phyloP scores from a whole-genome alignment of 53 echinoderm and acorn worm genomes.

The Luidia sarsii region DNA sequence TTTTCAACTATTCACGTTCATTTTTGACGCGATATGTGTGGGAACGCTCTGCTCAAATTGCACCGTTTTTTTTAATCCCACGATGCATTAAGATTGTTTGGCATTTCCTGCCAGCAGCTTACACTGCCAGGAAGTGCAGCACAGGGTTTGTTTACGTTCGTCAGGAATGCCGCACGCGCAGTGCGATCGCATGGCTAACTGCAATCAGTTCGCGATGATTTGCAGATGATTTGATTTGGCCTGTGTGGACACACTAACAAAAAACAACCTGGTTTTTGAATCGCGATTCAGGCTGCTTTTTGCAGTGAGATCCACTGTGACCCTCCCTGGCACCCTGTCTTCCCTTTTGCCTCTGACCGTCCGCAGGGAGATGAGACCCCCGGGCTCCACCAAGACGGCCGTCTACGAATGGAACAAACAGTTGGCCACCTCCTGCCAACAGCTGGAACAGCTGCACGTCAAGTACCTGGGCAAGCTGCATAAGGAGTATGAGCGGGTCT shows the following conservation, averaged over 20 bases:
- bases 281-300: neutral
- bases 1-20: neutral
- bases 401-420: constrained; percentile 94
- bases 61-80: no score
- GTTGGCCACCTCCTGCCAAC: constrained; percentile 65
- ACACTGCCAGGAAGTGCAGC: no score
- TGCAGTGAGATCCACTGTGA: neutral
- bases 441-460: constrained; percentile 87
- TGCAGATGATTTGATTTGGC: neutral
- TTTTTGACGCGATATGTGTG: no score
- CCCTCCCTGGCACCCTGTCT: neutral
- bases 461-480: constrained; percentile 82
- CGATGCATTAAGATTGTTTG: no score
- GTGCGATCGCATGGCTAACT: no score
- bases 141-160: no score
- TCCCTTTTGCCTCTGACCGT: no score
- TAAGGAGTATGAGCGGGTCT: constrained; percentile 88
- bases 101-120: neutral
- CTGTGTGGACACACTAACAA: no score
- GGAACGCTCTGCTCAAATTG: no score
- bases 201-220: neutral
- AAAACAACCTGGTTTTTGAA: no score
- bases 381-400: constrained; percentile 90
- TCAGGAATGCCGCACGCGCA: no score
- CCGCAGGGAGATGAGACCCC: constrained; percentile 92